phyloP scores from a whole-genome alignment of 2,888 invertebrate genomes.

The Diabrotica balteata region DNA sequence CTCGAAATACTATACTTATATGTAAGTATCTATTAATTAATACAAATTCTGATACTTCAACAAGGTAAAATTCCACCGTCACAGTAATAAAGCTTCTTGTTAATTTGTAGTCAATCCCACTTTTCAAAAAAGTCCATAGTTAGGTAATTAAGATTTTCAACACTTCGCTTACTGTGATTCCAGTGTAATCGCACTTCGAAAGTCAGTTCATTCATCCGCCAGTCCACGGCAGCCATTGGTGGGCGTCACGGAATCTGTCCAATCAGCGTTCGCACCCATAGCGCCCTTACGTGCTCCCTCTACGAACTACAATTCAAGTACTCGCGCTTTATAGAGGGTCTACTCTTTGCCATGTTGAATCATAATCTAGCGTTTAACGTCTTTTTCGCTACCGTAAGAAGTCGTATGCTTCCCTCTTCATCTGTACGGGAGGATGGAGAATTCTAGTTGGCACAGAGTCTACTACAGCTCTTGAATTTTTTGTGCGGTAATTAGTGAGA shows the following conservation, averaged over 20 bases:
- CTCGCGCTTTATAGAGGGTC: constrained; percentile 12
- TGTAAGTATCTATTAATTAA: no score
- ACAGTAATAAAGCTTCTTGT: no score
- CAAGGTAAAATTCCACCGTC: no score
- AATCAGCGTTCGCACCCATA: constrained; percentile 32
- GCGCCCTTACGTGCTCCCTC: constrained; percentile 24
- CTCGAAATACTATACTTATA: no score
- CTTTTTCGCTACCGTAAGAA: not conserved
- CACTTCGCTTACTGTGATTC: no score
- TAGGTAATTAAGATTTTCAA: no score
- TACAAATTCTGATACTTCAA: no score
- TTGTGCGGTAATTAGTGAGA: constrained; percentile 29
- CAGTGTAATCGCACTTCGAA: not conserved
- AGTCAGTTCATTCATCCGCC: constrained; percentile 35
- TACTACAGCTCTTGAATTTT: constrained; percentile 2
- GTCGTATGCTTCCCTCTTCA: not conserved
- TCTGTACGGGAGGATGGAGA: constrained; percentile 6
- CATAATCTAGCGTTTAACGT: not conserved
- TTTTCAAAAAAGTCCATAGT: no score
- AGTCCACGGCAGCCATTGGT: constrained; percentile 47
- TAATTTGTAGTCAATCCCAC: no score
- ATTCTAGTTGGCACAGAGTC: constrained; percentile 10
- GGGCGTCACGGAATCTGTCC: constrained; percentile 45
- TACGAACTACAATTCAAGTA: constrained; percentile 21
- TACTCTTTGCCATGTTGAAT: constrained; percentile 12